Evolutionary conservation across 1,140 invertebrate species (phyloP), one percentile per base, ranked within the genome.

Genomic region (Diabrotica undecimpunctata): DNA sequence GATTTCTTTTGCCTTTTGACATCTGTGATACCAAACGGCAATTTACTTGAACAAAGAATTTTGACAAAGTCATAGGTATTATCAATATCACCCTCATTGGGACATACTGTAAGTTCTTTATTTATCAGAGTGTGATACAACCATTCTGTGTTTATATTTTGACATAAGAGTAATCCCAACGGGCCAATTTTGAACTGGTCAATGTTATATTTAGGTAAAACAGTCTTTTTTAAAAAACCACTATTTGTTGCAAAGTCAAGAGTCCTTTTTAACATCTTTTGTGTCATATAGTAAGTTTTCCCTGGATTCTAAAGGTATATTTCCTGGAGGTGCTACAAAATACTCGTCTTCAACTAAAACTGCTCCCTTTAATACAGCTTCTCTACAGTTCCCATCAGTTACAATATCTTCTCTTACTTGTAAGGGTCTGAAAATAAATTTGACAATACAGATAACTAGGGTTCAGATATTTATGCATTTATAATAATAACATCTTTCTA

Each of bases 251-350:
- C 79, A 66, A 83, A 74, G 41, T 72, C 66, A 62, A 82, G 64
- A 50, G 82, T 74, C 68, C 78, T 79, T 37, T 75, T 74, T 60
- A 80, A 70, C 66, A 74, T 56, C 79, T 65, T 41, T 76, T 61
- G 79, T 67, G 73, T 82, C 74, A 73, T 75, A 70, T 67, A 81
- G 73, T 56, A 83, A 77, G 78, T 84, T 78, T 75, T 78, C 71
- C 66, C 77, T 72, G 37, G 77, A 69, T 72, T 86, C 83, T 50
- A 89, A 77, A 3, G 88, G 87, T 72, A 88, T 88, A 79, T 91
- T 93, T 73, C 90, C 90, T 13, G 88, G 87, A 25, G 94, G 94
- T 25, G 92, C 91, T 10, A 95, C 87, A 84, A 94, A 95, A 78
- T 94, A 96, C 67, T 94, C 90, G 79, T 96, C 94, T 74, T 93